Percentiles rank a stretch among this genome's conserved stretches.
These are phyloP conservation scores for Anastrepha ludens DNA, from an alignment of 1,140 invertebrate species.

Conservation along the genomic window DNA sequence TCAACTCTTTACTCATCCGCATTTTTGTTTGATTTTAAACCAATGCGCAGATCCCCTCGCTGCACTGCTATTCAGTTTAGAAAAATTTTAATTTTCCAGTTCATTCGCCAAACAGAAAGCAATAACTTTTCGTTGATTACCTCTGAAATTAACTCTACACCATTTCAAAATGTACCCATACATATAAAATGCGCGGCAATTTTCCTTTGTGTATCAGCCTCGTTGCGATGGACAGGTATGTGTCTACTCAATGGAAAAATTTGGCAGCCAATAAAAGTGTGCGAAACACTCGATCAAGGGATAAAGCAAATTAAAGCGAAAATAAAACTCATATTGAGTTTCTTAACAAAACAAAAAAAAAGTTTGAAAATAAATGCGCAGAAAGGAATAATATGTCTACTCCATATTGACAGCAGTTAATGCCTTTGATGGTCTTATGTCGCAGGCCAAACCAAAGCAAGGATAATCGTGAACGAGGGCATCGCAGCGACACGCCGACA, in stretches of 20 bases:
- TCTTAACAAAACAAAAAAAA: conserved; percentile 59
- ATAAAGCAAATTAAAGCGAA: conserved; percentile 3
- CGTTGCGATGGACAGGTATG: not conserved
- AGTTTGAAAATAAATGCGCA: not conserved
- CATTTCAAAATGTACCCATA: not conserved
- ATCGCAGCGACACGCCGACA: conserved; percentile 29
- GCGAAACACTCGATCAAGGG: conserved; percentile 15
- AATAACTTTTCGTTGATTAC: not conserved
- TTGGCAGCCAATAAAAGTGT: conserved; percentile 30
- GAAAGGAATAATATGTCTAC: conserved; percentile 41
- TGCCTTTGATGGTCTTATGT: conserved; percentile 13
- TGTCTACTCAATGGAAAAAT: not conserved
- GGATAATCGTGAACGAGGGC: not conserved
- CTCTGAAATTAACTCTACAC: conserved; percentile 19
- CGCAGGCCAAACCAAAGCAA: conserved; percentile 8
- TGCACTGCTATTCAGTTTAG: not conserved
- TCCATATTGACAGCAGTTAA: conserved; percentile 23
- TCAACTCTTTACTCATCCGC: no score
- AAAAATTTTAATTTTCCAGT: conserved; percentile 30
- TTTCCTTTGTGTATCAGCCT: not conserved
- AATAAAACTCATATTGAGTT: not conserved
- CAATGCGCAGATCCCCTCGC: not conserved
- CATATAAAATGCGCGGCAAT: conserved; percentile 17
- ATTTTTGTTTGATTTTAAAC: no score
- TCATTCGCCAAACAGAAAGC: not conserved